Percentiles rank a stretch among this genome's conserved stretches.
Evolutionary conservation across 2,888 invertebrate genomes (phyloP).

Genomic region (Pandemis heparana): DNA sequence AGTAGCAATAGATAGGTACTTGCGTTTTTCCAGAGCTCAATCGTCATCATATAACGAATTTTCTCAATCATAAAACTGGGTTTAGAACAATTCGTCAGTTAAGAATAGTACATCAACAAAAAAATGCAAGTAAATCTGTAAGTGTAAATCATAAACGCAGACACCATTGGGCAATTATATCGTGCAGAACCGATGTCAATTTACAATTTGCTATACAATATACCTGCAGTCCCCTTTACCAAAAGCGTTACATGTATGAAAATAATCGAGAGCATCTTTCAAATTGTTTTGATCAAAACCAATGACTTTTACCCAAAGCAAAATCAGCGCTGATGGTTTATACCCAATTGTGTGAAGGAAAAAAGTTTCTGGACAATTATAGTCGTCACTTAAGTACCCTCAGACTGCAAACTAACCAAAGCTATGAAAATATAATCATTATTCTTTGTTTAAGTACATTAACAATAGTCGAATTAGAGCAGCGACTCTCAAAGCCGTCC

Average conservation of each 20-base stretch:
- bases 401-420: too few relatives aligned
- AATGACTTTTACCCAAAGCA: background rate
- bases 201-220: background rate
- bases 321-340: constrained; percentile 7
- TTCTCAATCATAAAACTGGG: too few relatives aligned
- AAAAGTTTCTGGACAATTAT: background rate
- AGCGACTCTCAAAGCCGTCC: background rate
- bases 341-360: background rate
- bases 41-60: background rate
- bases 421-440: too few relatives aligned
- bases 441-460: too few relatives aligned
- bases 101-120: background rate
- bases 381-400: too few relatives aligned
- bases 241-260: background rate
- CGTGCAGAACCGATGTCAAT: background rate
- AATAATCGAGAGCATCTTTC: background rate
- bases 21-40: background rate
- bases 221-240: background rate
- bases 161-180: background rate
- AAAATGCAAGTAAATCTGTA: background rate
- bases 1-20: background rate
- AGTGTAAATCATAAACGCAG: background rate
- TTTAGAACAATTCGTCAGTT: too few relatives aligned
- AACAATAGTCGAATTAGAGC: too few relatives aligned
- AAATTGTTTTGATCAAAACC: background rate